Conservation (phyloP, 2,797 vertebrate genomes). For the Hozukius guyotensis region DNA sequence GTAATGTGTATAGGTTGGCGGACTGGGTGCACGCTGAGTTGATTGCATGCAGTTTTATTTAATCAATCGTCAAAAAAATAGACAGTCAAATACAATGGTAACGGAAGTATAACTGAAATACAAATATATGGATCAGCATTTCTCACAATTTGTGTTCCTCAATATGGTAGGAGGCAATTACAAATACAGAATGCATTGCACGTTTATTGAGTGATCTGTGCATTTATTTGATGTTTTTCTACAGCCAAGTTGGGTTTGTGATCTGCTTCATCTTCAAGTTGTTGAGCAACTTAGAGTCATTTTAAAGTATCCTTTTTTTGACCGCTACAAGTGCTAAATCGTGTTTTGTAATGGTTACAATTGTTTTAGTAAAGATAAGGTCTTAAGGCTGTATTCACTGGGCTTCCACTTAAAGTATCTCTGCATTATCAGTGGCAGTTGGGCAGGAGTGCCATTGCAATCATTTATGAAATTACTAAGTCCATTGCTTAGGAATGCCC, state of each 20-base stretch:
- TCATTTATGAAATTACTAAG: neutral
- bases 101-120: slow-evolving; percentile 6
- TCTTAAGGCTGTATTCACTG: neutral
- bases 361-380: neutral
- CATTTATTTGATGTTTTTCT: neutral
- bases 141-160: neutral
- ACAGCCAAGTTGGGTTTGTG: neutral
- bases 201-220: neutral
- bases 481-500: neutral
- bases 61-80: slow-evolving; percentile 29
- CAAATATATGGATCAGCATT: slow-evolving; percentile 17
- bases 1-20: slow-evolving; percentile 2
- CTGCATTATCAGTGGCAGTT: neutral
- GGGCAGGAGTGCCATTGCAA: neutral
- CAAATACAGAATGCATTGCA: neutral
- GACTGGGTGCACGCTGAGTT: slow-evolving; percentile 1
- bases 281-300: no score
- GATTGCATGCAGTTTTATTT: slow-evolving; percentile 10
- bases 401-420: neutral
- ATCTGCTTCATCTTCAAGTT: neutral
- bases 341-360: neutral
- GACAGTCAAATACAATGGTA: neutral
- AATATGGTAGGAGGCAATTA: neutral
- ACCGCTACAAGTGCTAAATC: no score
- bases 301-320: neutral